Evolutionary conservation across 2,113 vertebrate genomes (phyloP).

Genomic region (Apteryx mantelli): DNA sequence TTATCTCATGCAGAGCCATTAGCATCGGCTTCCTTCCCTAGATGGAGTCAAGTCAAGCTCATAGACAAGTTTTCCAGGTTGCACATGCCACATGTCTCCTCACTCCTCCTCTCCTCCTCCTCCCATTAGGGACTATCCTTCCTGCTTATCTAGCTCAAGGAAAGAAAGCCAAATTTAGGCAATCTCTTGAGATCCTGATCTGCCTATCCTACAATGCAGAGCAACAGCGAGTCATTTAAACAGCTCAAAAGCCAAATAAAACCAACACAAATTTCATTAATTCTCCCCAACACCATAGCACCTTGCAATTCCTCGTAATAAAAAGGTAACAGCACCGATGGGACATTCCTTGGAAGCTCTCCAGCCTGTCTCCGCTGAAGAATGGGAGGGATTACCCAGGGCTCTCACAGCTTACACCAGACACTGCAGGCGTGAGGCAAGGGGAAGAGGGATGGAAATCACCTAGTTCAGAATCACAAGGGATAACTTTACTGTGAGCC

Average conservation of each 20-base stretch:
- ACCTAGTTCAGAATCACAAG: background rate
- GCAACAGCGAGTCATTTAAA: background rate
- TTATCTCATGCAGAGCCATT: slow-evolving; percentile 32
- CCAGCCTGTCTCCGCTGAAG: slow-evolving; percentile 18
- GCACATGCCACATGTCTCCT: slow-evolving; percentile 30
- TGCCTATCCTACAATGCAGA: slow-evolving; percentile 23
- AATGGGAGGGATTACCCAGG: background rate
- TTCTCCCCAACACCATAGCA: background rate
- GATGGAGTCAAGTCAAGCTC: slow-evolving; percentile 45
- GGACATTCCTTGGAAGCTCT: background rate
- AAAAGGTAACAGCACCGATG: background rate
- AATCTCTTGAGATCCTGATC: slow-evolving; percentile 10
- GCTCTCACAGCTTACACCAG: background rate
- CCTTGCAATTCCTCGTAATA: background rate
- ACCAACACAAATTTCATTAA: background rate
- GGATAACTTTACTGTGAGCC: background rate
- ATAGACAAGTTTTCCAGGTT: slow-evolving; percentile 49
- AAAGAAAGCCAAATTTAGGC: background rate
- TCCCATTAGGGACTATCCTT: slow-evolving; percentile 33
- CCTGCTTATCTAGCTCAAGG: slow-evolving; percentile 31
- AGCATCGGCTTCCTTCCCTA: slow-evolving; percentile 15
- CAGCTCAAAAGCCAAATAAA: background rate
- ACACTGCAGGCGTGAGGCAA: background rate
- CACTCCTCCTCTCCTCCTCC: slow-evolving; percentile 16
- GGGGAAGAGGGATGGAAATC: background rate